Base-by-base conservation (phyloP, 2,113 vertebrate species). In the Cyprinodon brontotheroides region DNA sequence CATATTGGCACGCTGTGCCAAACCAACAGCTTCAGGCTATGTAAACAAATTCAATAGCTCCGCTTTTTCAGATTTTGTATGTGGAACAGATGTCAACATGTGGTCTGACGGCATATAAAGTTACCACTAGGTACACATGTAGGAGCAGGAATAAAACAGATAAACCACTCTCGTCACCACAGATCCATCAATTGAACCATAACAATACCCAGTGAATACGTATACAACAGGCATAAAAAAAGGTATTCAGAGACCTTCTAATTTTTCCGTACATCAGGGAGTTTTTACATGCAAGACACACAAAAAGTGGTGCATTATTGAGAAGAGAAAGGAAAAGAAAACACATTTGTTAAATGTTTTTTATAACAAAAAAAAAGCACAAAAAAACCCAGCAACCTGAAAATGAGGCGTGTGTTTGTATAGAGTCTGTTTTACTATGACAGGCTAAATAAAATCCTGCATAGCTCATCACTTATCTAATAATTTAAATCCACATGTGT, bases 1-100 rank as follows among this genome's bases (percentile, higher is more conserved):
- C 72, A 66, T 64, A 40, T 74, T 84, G 68, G 77, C 20, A 7
- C 66, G 29, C 9, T 20, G 29, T 62, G 76, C 65, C 64, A 80
- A 41, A 65, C 43, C 13, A 68, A 78, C 60, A 73, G 78, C 87
- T 86, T 41, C 47, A 59, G 81, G 74, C 73, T 61, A 78, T n/a
- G 65, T 22, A 80, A 78, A 84, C 62, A 17, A 76, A 50, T 77
- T 71, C 13, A 45, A 8, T 36, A 47, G 41, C 12, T 68, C 11
- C 62, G 65, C 20, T 45, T 65, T 41, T 47, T 79, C 53, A 78
- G 20, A 68, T 11, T 14, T 3, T 12, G 41, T 14, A 69, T 11
- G 15, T 12, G 29, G 37, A 5, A 50, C 39, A 39, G 20, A 29
- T 40, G 64, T 47, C 40, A 29, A 66, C n/a, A 43, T 22, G 40